Evolutionary conservation across 1,140 invertebrate species (phyloP), one percentile per base, ranked within the genome.

Genomic region (Leptopilina clavipes): DNA sequence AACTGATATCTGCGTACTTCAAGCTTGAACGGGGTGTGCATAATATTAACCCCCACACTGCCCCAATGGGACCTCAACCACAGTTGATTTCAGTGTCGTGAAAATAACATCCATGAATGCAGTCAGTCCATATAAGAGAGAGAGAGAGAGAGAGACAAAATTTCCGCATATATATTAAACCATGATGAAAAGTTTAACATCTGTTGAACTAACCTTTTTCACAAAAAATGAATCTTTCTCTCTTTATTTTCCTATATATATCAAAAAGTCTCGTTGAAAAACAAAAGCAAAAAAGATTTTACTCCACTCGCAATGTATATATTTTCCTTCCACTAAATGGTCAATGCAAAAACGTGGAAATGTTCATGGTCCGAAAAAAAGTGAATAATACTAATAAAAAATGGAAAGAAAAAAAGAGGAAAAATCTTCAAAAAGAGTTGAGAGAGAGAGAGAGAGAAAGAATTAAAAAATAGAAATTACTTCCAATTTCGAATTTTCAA

Each of bases 41-140:
- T 65, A 65, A 65, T 65, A 65, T 65, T 65, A 65, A 31, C 59
- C 25, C 12, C 59, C 59, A 65, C 59, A 65, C 22, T 65, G 59
- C 5, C 59, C 59, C 59, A 37, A 65, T 31, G 59, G 59, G 22
- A 65, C 59, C 14, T 65, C 59, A 56, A 54, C 56, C 56, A 59
- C 22, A 31, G 19, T 31, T 65, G 59, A 65, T 65, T 65, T 31
- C 22, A 65, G 59, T 65, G 1, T 65, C 22, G 22, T 31, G 59
- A 65, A 65, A 31, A 65, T 31, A 65, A 31, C 59, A 31, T 37
- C 19, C 25, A 65, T 31, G 22, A 65, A 37, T 65, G 59, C 59
- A 25, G 9, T 11, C 12, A 65, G 12, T 31, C 11, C 7, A 31
- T 31, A 65, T 19, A 14, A 14, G 1, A 65, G 25, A 22, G 25